Conservation (phyloP, 2,113 vertebrate species). For the Sphaerodactylus townsendi region DNA sequence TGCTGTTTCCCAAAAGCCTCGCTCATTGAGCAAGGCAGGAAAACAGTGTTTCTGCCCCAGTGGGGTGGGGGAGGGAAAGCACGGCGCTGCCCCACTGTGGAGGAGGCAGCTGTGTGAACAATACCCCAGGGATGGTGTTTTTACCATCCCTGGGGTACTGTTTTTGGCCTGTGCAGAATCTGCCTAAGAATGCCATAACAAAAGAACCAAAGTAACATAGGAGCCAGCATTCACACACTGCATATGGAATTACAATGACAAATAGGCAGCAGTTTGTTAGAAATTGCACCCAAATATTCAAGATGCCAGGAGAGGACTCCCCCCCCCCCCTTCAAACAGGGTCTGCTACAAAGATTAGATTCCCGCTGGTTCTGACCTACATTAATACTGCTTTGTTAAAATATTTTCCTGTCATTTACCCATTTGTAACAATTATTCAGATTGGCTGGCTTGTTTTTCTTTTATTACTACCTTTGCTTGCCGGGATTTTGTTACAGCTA, state of each 20-base stretch:
- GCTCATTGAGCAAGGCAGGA: no score
- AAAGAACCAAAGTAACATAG: no score
- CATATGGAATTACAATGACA: constrained; percentile 55
- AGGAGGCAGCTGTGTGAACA: no score
- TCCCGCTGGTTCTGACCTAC: constrained; percentile 25
- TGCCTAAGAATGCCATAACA: no score
- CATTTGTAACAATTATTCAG: constrained; percentile 49
- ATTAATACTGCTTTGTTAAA: constrained; percentile 50
- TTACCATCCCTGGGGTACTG: no score
- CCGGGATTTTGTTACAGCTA: constrained; percentile 47
- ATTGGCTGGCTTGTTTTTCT: constrained; percentile 34
- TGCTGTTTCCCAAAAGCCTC: no score
- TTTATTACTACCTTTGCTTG: constrained; percentile 38
- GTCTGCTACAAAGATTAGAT: constrained; percentile 51
- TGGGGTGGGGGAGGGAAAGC: no score
- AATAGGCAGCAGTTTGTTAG: constrained; percentile 51
- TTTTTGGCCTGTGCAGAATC: no score
- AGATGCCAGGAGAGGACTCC: constrained; percentile 16
- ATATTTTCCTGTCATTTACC: constrained; percentile 50
- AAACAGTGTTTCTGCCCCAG: no score
- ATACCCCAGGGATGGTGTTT: no score
- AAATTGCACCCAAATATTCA: constrained; percentile 15
- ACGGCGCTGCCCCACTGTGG: no score
- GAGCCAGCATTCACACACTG: neutral
- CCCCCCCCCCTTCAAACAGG: neutral